Evolutionary conservation across 2,888 invertebrate species (phyloP).

Genomic region (Dromius quadrimaculatus): DNA sequence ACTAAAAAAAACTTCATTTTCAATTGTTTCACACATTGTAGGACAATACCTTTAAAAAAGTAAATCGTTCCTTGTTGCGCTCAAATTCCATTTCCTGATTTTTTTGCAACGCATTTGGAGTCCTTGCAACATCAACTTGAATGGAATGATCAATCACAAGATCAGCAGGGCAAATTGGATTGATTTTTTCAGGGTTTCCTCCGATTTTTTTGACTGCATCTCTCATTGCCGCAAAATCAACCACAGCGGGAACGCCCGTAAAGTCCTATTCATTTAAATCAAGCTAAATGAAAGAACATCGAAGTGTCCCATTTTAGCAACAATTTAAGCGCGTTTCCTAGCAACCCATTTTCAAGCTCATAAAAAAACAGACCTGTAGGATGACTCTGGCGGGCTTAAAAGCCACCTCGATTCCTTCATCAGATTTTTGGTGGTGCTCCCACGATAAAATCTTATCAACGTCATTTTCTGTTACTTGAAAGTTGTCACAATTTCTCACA

Average conservation of each 20-base stretch:
- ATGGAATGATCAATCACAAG: conserved; percentile 98
- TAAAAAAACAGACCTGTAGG: conserved; percentile 77
- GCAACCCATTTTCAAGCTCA: no score
- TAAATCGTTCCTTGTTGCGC: conserved; percentile 94
- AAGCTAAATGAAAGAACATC: background rate
- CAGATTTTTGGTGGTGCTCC: conserved; percentile 79
- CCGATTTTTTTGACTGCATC: conserved; percentile 90
- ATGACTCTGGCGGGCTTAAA: conserved; percentile 97
- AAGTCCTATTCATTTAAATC: conserved; percentile 74
- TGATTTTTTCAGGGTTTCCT: conserved; percentile 92
- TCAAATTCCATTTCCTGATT: conserved; percentile 96
- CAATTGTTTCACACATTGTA: conserved; percentile 35
- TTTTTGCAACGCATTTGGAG: conserved; percentile 87
- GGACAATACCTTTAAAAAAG: conserved; percentile 86
- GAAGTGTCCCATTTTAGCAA: no score
- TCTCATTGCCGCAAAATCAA: conserved; percentile 99
- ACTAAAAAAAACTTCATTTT: conserved; percentile 70
- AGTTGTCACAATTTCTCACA: conserved; percentile 95
- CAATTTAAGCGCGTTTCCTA: no score
- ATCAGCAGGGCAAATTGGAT: conserved; percentile 97
- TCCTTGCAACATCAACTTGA: conserved; percentile 92
- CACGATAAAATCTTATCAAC: conserved; percentile 91
- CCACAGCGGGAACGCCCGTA: conserved; percentile 98
- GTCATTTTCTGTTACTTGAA: conserved; percentile 88
- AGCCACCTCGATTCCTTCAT: conserved; percentile 88